Base-by-base conservation (phyloP, 2,797 vertebrate species). In the Buphagus erythrorhynchus region DNA sequence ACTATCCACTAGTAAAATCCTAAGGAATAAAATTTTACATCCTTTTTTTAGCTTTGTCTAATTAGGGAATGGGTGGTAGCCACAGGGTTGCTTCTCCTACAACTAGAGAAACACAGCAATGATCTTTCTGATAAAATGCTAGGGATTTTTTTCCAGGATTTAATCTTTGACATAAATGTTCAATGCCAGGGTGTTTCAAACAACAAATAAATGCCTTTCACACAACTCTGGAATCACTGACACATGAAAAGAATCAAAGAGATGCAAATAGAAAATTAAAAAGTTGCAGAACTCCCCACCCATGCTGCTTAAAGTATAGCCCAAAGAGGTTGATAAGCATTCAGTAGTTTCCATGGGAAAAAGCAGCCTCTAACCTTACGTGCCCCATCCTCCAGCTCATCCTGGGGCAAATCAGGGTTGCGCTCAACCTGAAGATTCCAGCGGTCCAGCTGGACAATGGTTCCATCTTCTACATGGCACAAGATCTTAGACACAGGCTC, bases 381-480 rank as follows among this genome's bases (percentile, higher is more conserved):
- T 6, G 99, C 98, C 10, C 99, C 99, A 93, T 99, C 99, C 97
- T 99, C 99, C 9, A 98, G 98, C 67, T 99, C 98, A 16, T 97
- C 98, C 4, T 98, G 97, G 28, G 98, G 98, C 45, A 98, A 92
- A 55, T 98, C 98, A 25, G 98, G 98, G 28, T 99, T 99, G 79
- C 98, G 98, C 92, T 99, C 99, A 88, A 99, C 99, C 7, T 99
- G 98, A 24, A 99, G 99, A 96, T 99, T 99, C 99, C 99, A 99
- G 62, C 99, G 98, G 96, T 99, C 99, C 76, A 99, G 95, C 96
- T 99, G 99, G 85, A 99, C 99, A 91, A 99, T 99, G 2, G 99
- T 99, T 2, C 99, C 99, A n/a, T 99, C 99, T 98, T 99, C 99
- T 72, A 99, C 99, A 14, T 99, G 99, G 95, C 99, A 99, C 59